A percentile compares a stretch with the other conserved stretches of the same genome.
phyloP scores from a whole-genome alignment of 2,888 invertebrate genomes.

The Deilephila elpenor region DNA sequence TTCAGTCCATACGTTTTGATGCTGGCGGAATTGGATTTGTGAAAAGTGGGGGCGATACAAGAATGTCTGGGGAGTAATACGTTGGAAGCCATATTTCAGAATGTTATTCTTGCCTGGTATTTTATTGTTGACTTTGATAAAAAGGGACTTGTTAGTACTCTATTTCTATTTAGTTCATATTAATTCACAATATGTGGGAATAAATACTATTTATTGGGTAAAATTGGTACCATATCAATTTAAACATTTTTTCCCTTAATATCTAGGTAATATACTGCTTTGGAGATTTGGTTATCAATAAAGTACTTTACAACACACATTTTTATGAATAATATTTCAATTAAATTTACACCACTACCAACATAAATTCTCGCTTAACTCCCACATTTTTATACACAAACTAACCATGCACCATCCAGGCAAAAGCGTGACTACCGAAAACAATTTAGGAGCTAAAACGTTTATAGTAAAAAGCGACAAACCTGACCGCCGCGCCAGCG shows the following conservation, averaged over 20 bases:
- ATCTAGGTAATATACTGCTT: too few relatives aligned
- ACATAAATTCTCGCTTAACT: too few relatives aligned
- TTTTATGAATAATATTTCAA: background rate
- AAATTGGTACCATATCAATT: too few relatives aligned
- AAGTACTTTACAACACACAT: too few relatives aligned
- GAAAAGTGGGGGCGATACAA: constrained; percentile 7
- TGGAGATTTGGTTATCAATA: too few relatives aligned
- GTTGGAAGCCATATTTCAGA: background rate
- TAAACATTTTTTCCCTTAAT: too few relatives aligned
- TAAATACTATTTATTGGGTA: background rate
- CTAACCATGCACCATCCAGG: background rate
- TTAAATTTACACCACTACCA: too few relatives aligned
- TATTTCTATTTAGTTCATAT: background rate
- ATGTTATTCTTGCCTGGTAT: background rate
- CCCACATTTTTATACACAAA: background rate
- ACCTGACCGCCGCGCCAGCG: background rate
- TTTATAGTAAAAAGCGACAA: constrained; percentile 1
- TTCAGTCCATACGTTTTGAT: constrained; percentile 12
- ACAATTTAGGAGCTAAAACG: background rate
- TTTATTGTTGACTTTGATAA: background rate
- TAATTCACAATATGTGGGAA: background rate
- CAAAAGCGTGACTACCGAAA: background rate
- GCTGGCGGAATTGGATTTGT: background rate
- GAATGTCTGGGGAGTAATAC: constrained; percentile 23
- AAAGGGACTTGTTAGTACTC: background rate